Base-by-base conservation (phyloP, 2,113 vertebrate species). In the Thermophis baileyi region DNA sequence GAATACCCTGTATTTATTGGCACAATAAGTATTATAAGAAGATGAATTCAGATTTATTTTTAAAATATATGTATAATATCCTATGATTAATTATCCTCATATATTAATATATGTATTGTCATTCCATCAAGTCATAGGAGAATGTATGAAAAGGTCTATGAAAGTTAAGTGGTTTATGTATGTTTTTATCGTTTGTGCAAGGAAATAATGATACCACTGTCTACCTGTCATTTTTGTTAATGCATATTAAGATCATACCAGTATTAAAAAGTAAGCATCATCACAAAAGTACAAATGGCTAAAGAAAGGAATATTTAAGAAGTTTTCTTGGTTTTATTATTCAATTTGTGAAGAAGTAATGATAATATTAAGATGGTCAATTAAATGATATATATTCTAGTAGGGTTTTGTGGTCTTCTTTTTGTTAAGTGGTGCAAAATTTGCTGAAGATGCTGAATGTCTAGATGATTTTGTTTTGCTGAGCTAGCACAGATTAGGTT, bases 401-500 rank as follows among this genome's bases (percentile, higher is more conserved):
- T 14, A 10, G 3, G 89, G 6, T 14, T 94, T 95, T 94, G 69
- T 14, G 25, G 54, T 88, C 91, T 93, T 94, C 44, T 91, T 30
- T 93, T 93, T 94, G 88, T 96, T 95, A 94, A 87, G 30, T 40
- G 10, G 93, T 95, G 85, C 87, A 95, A 93, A 95, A 95, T 96
- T 89, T 96, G 49, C 95, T 95, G 90, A 88, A 10, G 97, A 63
- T 47, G 1, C 93, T 97, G 95, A 95, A 85, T 85, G 49, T 92
- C 91, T 95, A 95, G 91, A 92, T 88, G 87, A 69, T 47, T 30
- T 94, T 69, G 94, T 96, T 97, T 93, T 4, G 89, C 96, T 97
- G 97, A 98, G 96, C 89, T 94, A 97, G 97, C 97, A 97, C 90
- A 97, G 96, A 97, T 97, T 97, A 96, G 51, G 94, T 92, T 97